Evolutionary conservation across 2,888 invertebrate genomes (phyloP).

Genomic region (Junonia oenone): DNA sequence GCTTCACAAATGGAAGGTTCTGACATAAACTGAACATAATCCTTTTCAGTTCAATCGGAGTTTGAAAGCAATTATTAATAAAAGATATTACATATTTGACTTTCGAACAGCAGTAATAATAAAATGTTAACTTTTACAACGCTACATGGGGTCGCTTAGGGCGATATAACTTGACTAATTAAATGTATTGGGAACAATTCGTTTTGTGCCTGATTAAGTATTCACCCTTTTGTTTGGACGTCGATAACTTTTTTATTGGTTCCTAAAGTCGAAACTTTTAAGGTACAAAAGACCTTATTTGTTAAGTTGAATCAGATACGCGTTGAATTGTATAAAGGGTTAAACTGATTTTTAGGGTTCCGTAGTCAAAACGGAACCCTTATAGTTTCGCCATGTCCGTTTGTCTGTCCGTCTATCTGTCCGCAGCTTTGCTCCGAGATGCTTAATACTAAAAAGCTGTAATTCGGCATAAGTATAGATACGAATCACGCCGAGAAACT

Average conservation of each 20-base stretch:
- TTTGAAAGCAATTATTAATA: not conserved
- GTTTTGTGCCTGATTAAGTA: conserved; percentile 26
- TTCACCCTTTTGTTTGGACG: conserved; percentile 25
- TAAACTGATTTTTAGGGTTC: not conserved
- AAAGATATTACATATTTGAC: conserved; percentile 1
- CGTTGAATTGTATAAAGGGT: not conserved
- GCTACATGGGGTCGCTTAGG: conserved; percentile 3
- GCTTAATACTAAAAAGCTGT: too few species aligned
- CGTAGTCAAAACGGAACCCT: too few species aligned
- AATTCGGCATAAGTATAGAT: too few species aligned
- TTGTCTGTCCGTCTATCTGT: too few species aligned
- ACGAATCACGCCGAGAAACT: too few species aligned
- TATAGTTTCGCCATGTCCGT: too few species aligned
- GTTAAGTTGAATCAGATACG: not conserved
- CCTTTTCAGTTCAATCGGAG: not conserved
- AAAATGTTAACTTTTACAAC: conserved; percentile 8
- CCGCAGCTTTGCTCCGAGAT: too few species aligned
- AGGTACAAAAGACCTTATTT: not conserved
- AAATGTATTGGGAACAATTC: conserved; percentile 28
- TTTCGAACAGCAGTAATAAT: conserved; percentile 6
- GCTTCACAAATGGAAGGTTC: too few species aligned
- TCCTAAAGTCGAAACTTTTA: conserved; percentile 1
- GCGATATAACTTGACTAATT: conserved; percentile 25
- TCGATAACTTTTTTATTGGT: conserved; percentile 23
- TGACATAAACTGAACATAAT: not conserved